These are phyloP conservation scores for Eolophus roseicapilla DNA, from an alignment of 2,113 vertebrate genomes.

Conservation along the genomic window DNA sequence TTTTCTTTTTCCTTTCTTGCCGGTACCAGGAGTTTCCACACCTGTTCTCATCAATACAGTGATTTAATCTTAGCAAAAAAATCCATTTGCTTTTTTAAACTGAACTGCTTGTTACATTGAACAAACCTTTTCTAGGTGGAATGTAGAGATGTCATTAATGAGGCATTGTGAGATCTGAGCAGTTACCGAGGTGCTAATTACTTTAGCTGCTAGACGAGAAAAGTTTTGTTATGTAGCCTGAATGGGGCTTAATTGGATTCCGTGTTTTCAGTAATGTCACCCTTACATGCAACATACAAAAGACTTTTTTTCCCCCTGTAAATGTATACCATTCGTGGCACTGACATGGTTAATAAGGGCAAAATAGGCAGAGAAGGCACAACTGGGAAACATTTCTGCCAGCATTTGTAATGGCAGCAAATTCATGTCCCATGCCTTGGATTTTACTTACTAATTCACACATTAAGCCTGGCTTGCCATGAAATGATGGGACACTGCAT, in stretches of 20 bases:
- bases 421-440: not conserved
- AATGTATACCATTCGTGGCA: not conserved
- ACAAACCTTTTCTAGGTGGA: not conserved
- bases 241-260: not conserved
- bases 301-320: not conserved
- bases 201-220: not conserved
- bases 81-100: not conserved
- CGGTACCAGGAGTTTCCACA: constrained; percentile 47
- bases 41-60: constrained; percentile 47
- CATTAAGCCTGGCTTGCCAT: not conserved
- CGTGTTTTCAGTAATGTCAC: not conserved
- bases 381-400: not conserved
- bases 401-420: not conserved
- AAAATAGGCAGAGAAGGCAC: not conserved
- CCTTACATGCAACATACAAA: not conserved
- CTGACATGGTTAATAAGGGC: not conserved
- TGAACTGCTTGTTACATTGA: not conserved
- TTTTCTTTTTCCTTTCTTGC: not conserved
- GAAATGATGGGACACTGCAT: not conserved
- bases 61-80: not conserved
- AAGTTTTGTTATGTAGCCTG: not conserved
- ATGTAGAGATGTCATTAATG: not conserved
- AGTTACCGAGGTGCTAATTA: not conserved
- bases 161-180: not conserved
- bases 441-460: not conserved